Conservation (phyloP, 2,888 invertebrate species). For the Drosophila macrospina region DNA sequence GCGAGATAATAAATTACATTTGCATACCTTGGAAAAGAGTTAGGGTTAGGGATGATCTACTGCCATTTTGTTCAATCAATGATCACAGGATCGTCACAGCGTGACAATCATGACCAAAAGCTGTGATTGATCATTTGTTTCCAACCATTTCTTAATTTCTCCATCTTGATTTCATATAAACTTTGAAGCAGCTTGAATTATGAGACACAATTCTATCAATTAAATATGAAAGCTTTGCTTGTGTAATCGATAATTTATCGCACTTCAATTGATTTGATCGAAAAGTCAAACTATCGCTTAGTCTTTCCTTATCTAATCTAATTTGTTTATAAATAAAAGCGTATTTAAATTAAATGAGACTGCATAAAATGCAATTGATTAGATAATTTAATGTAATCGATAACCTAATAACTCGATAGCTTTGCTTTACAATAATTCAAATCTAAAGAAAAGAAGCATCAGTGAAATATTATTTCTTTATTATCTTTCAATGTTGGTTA, state of each 20-base stretch:
- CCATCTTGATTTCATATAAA: neutral
- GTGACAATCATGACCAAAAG: constrained; percentile 27
- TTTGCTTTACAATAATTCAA: no score
- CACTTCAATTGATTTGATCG: no score
- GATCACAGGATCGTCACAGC: constrained; percentile 46
- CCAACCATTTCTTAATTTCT: neutral
- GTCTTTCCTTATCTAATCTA: no score
- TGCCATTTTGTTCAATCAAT: constrained; percentile 39
- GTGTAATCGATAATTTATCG: neutral
- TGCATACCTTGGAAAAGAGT: constrained; percentile 18
- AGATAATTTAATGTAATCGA: no score
- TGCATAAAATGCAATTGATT: no score
- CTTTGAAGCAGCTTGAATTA: neutral
- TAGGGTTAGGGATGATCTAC: constrained; percentile 10
- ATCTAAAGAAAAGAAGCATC: no score
- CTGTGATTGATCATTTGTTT: constrained; percentile 38
- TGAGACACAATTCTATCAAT: neutral
- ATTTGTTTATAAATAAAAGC: no score
- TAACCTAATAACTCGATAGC: no score
- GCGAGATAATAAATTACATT: constrained; percentile 44
- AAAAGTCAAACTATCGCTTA: no score
- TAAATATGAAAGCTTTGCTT: neutral
- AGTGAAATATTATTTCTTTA: no score
- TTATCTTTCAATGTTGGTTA: no score
- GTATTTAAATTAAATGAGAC: no score